phyloP scores from a whole-genome alignment of 2,888 invertebrate species.

The Troglohyphantes excavatus region DNA sequence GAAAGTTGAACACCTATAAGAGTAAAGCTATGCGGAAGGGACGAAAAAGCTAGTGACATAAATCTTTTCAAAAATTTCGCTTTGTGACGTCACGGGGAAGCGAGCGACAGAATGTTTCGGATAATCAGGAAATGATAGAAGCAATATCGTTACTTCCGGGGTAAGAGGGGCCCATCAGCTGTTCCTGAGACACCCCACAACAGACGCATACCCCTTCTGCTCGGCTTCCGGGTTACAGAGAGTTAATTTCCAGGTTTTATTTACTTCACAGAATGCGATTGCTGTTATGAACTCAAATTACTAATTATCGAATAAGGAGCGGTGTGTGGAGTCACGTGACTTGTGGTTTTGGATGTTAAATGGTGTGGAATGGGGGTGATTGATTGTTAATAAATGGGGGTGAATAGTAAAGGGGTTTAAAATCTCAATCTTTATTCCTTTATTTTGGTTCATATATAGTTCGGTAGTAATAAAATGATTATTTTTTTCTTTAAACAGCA shows the following conservation, averaged over 20 bases:
- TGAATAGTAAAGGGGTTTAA: no score
- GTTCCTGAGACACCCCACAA: constrained; percentile 12
- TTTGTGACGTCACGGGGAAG: constrained; percentile 24
- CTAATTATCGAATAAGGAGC: constrained; percentile 11
- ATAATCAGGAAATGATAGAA: constrained; percentile 61
- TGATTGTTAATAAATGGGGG: not conserved
- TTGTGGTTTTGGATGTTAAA: not conserved
- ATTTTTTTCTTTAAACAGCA: no score
- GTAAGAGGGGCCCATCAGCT: constrained; percentile 41
- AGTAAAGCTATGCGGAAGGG: not conserved
- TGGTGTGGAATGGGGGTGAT: not conserved
- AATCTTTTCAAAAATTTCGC: constrained; percentile 31
- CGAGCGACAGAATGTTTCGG: constrained; percentile 1
- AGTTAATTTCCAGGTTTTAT: constrained; percentile 37
- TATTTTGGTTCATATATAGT: no score
- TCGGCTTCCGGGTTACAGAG: constrained; percentile 56
- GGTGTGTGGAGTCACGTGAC: constrained; percentile 18
- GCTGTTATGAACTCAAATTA: constrained; percentile 28
- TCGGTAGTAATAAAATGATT: no score
- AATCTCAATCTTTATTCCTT: no score
- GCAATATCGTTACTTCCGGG: constrained; percentile 60
- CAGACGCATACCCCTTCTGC: constrained; percentile 9
- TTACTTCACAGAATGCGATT: constrained; percentile 38
- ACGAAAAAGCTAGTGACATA: constrained; percentile 2
- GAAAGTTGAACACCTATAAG: not conserved